Conservation (phyloP, 2,888 invertebrate species). For the Platycnemis pennipes region DNA sequence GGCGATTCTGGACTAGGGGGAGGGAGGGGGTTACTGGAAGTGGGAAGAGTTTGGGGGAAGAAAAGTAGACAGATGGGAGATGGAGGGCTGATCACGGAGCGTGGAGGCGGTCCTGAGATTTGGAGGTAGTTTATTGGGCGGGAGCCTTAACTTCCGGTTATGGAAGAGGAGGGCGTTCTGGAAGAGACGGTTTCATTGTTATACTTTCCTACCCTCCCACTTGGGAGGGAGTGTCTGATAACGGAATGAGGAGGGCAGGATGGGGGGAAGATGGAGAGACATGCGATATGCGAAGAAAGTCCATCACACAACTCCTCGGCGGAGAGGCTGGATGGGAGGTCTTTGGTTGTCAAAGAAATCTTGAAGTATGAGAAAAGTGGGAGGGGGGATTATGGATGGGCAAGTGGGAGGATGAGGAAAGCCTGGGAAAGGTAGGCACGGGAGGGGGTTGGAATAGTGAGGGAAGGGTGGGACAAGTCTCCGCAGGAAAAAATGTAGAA, state of each 20-base stretch:
- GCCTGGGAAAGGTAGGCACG: not conserved
- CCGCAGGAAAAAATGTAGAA: no score
- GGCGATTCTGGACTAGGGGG: no score
- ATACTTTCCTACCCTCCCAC: not conserved
- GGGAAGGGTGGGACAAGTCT: not conserved
- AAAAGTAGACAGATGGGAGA: not conserved
- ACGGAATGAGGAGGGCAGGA: not conserved
- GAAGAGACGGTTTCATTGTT: constrained; percentile 31
- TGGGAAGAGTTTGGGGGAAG: not conserved
- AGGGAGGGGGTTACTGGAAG: no score
- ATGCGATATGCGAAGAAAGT: not conserved
- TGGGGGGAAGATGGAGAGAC: not conserved
- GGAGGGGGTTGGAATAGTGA: not conserved
- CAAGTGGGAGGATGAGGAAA: not conserved
- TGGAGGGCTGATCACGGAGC: not conserved
- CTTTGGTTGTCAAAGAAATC: constrained; percentile 13
- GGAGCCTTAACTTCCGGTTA: constrained; percentile 46
- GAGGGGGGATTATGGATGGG: constrained; percentile 13
- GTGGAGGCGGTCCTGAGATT: not conserved
- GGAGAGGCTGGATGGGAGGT: constrained; percentile 44
- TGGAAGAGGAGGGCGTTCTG: constrained; percentile 18
- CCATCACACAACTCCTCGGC: not conserved
- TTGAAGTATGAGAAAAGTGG: not conserved
- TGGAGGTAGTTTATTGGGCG: not conserved
- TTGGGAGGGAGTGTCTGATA: not conserved